Conservation (phyloP, 2,113 vertebrate genomes). For the Fregata magnificens region DNA sequence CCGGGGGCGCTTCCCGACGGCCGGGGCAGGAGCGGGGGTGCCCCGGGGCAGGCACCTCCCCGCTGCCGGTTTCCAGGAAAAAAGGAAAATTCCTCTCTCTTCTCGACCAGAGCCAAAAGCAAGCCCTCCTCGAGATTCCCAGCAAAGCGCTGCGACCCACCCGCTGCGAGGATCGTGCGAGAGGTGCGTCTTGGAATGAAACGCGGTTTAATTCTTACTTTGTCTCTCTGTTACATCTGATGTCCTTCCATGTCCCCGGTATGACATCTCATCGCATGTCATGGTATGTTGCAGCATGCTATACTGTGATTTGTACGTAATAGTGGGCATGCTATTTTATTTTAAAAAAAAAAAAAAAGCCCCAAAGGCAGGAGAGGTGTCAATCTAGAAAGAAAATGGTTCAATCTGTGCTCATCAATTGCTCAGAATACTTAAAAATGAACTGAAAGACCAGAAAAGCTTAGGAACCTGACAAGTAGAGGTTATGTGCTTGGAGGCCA, state of each 20-base stretch:
- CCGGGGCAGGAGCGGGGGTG: fast-evolving
- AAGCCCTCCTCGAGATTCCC: not conserved
- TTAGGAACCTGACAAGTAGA: not conserved
- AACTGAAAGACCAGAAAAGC: not conserved
- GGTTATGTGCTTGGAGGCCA: fast-evolving
- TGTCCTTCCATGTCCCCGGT: fast-evolving
- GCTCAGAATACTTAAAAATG: not conserved
- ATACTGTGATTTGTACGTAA: not conserved
- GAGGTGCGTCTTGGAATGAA: fast-evolving
- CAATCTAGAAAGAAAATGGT: not conserved
- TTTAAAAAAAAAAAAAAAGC: too few species aligned
- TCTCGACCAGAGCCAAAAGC: not conserved
- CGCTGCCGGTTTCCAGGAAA: not conserved
- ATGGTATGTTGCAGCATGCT: not conserved
- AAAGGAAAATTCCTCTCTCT: not conserved
- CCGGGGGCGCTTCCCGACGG: fast-evolving
- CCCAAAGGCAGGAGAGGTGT: fast-evolving
- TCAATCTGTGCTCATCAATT: not conserved
- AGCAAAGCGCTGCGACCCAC: not conserved
- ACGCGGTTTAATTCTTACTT: fast-evolving
- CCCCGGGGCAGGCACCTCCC: fast-evolving
- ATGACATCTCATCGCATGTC: not conserved
- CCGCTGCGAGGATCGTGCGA: fast-evolving
- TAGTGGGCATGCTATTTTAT: not conserved
- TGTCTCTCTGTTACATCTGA: not conserved